A percentile compares a stretch with the other conserved stretches of the same genome.
Conservation (phyloP, 1,140 invertebrate genomes). For the Drosophila saltans region DNA sequence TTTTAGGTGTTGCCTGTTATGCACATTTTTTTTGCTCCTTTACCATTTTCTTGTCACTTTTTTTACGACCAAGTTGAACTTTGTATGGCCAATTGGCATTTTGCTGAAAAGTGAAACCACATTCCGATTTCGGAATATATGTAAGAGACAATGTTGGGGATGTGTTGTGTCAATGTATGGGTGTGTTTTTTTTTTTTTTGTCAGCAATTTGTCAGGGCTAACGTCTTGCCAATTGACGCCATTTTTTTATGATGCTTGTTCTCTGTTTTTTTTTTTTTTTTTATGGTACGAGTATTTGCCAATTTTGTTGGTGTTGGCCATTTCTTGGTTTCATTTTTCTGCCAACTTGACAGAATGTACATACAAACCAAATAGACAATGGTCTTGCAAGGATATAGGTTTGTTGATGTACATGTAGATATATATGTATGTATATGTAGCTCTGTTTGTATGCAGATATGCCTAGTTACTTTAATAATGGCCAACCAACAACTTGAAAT, state of each 20-base stretch:
- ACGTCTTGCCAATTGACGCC: constrained; percentile 72
- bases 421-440: not conserved
- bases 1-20: constrained; percentile 4
- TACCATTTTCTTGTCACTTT: not conserved
- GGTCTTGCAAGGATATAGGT: constrained; percentile 7
- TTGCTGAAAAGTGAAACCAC: constrained; percentile 6
- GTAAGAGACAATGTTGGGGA: not conserved
- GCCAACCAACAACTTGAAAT: constrained; percentile 45
- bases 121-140: not conserved
- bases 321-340: not conserved
- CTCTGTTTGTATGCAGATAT: not conserved
- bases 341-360: constrained; percentile 55
- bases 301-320: constrained; percentile 2
- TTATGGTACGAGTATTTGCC: not conserved
- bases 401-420: not conserved
- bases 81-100: constrained; percentile 7
- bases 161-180: not conserved
- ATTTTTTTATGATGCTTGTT: constrained; percentile 50
- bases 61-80: constrained; percentile 7
- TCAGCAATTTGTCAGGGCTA: constrained; percentile 76
- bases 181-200: not conserved
- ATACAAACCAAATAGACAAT: constrained; percentile 52
- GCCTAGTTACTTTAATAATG: constrained; percentile 18
- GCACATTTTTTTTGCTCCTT: not conserved
- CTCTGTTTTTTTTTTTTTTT: not conserved